phyloP scores from a whole-genome alignment of 2,888 invertebrate genomes.

The Priocnemis perturbator region DNA sequence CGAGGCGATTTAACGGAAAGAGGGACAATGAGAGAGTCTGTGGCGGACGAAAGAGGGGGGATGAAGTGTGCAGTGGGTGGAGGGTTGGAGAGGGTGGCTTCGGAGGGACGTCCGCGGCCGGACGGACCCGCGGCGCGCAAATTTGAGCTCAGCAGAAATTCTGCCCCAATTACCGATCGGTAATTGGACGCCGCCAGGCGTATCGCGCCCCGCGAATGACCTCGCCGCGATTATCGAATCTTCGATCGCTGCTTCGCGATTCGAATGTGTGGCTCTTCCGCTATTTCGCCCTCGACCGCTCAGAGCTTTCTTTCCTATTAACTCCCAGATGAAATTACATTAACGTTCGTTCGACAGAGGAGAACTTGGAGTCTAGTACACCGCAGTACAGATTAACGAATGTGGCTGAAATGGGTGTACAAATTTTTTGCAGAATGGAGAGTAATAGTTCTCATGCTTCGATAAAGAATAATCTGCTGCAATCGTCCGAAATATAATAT shows the following conservation, averaged over 20 bases:
- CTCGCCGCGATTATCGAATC: conserved; percentile 65
- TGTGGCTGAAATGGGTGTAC: too few relatives aligned
- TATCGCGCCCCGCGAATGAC: conserved; percentile 61
- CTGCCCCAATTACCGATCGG: conserved; percentile 68
- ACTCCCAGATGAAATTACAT: conserved; percentile 14
- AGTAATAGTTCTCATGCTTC: too few relatives aligned
- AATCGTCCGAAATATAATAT: too few relatives aligned
- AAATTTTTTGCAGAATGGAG: too few relatives aligned
- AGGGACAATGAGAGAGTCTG: neutral
- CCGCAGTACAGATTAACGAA: too few relatives aligned
- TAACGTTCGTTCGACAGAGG: too few relatives aligned
- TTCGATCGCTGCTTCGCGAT: conserved; percentile 53
- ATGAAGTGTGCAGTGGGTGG: conserved; percentile 11
- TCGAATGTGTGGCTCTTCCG: too few relatives aligned
- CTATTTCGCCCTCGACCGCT: conserved; percentile 18
- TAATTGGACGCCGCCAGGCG: conserved; percentile 71
- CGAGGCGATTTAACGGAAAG: conserved; percentile 6
- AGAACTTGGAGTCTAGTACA: too few relatives aligned
- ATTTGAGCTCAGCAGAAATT: conserved; percentile 70
- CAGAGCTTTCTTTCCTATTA: neutral
- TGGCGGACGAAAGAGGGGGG: neutral
- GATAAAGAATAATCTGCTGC: too few relatives aligned
- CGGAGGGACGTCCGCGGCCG: conserved; percentile 29
- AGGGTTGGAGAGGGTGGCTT: conserved; percentile 32
- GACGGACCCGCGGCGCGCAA: conserved; percentile 51